phyloP scores from a whole-genome alignment of 2,113 vertebrate species.

The Gallinago paraguaiae region DNA sequence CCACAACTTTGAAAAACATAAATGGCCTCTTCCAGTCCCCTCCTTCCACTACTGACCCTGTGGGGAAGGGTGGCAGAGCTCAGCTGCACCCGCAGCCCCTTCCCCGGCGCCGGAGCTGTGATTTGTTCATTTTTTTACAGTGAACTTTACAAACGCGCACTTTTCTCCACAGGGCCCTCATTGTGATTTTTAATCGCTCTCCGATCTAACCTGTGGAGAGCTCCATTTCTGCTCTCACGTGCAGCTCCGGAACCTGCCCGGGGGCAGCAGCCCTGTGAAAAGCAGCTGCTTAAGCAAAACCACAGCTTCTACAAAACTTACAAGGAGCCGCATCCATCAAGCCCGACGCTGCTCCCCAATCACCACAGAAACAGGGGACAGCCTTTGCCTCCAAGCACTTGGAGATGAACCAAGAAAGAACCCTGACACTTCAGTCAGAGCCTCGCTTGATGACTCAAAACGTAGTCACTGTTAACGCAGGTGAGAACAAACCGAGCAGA shows the following conservation, averaged over 20 bases:
- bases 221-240: neutral
- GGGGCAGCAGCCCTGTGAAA: neutral
- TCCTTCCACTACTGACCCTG: neutral
- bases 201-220: neutral
- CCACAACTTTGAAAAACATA: neutral
- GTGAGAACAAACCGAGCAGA: neutral
- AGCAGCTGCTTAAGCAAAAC: neutral
- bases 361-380: fast-evolving
- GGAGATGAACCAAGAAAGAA: neutral
- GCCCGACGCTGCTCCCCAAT: fast-evolving
- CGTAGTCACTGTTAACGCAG: fast-evolving
- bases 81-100: neutral
- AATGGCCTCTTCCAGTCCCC: neutral
- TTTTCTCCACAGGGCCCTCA: neutral
- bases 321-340: neutral
- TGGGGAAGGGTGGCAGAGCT: neutral
- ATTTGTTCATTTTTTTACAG: neutral
- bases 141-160: fast-evolving
- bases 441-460: neutral
- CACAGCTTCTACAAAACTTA: neutral
- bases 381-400: neutral
- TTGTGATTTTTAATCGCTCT: neutral
- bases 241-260: neutral
- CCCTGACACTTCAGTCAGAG: fast-evolving
- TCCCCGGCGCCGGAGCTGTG: neutral